Evolutionary conservation across 2,113 vertebrate species (phyloP), one percentile per base, ranked within the genome.

Genomic region (Pituophis catenifer): DNA sequence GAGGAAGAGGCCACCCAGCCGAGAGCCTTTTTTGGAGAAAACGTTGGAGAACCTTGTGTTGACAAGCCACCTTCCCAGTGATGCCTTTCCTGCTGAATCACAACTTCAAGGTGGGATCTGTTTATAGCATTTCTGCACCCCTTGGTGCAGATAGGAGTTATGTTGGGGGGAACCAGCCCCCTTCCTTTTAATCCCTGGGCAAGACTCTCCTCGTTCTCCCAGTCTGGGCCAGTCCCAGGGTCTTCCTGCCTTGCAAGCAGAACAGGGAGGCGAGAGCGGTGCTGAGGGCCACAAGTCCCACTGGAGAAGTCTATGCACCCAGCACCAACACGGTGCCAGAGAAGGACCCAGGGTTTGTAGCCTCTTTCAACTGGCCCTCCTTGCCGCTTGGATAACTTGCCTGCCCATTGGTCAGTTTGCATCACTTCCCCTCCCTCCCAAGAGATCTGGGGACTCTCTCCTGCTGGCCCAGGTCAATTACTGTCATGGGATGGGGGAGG

Each of bases 241-340:
- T 3, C 26, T 29, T 29, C 24, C 59, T 3, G 59, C 10, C 3
- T 29, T 29, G 59, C 59, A 3, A 3, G 21, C 26, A 11, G 24
- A 4, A 10, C 10, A 29, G 59, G 59, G 9, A 4, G 59, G 9
- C 1, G 3, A 11, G 59, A 65, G 26, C 3, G 26, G 59, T 2
- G 26, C 59, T 11, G 26, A 65, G 59, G 59, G 59, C 26, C 59
- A 4, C 59, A 65, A 12, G 26, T 26, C 26, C 0, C 59, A 1
- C 9, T 1, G 59, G 26, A 1, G 58, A 21, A 26, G 24, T 3
- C 24, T 26, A 1, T 3, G 24, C 1, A 0, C 24, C 24, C 9
- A 26, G 10, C 26, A 65, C 26, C 9, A 11, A 26, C 24, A 10
- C 24, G 3, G 26, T 9, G 59, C 59, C 59, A 3, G 26, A 3